Evolutionary conservation across 1,140 invertebrate species (phyloP), one percentile per base, ranked within the genome.

Genomic region (Elysia chlorotica): DNA sequence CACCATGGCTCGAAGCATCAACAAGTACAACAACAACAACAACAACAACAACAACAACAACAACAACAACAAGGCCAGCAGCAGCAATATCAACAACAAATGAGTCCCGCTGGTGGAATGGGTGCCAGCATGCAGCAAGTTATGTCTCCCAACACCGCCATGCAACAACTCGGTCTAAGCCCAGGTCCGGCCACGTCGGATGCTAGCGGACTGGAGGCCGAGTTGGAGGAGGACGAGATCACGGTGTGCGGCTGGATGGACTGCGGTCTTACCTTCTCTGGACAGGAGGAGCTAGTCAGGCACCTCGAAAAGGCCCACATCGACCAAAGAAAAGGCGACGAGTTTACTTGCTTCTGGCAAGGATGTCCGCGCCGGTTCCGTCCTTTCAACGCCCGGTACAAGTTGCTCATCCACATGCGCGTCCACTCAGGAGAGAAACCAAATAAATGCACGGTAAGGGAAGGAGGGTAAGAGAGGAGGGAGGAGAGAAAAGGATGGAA

Each of bases 341-440:
- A 91, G 68, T 98, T 96, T 84, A 93, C 94, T 23, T 99, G 96
- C 85, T 92, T 94, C 56, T 99, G 96, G 96, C 88, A 92, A 56
- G 93, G 93, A 1, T 99, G 96, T 88, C 92, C 93, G 0, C 89
- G 96, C 35, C 90, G 92, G 59, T 90, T 92, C 41, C 91, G 93
- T 59, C 95, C 96, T 0, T 99, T 99, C 87, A 98, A 98, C 87
- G 96, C 96, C 0, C 90, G 96, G 66, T 99, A 99, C 89, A 99
- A 98, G 84, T 89, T 99, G 5, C 90, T 98, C 10, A 98, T 98
- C 72, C 96, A 98, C 85, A 98, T 98, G 96, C 86, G 96, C 10
- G 95, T 98, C 0, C 96, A 98, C 84, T 96, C 94, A 48, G 96
- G 96, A 21, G 95, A 98, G 82, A 98, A 97, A 81, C 96, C 96